Conservation (phyloP, 2,113 vertebrate genomes). For the Himantopus leucocephalus region DNA sequence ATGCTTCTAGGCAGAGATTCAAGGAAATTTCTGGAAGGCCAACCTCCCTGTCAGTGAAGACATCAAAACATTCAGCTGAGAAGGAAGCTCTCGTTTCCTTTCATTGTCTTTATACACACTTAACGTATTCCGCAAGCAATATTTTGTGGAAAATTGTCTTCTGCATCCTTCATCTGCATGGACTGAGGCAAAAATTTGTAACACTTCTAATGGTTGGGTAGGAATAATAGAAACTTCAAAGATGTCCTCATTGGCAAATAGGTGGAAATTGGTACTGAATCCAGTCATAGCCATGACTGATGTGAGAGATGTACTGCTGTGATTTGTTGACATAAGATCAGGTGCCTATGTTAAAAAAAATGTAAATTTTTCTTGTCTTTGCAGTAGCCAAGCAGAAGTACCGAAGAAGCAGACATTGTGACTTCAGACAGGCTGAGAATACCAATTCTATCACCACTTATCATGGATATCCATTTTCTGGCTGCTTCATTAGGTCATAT, state of each 20-base stretch:
- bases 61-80: background rate
- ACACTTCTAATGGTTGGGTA: background rate
- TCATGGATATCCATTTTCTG: background rate
- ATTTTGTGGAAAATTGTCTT: conserved; percentile 2
- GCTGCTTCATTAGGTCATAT: background rate
- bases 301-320: background rate
- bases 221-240: background rate
- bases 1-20: conserved; percentile 39
- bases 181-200: background rate
- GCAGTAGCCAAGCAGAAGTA: background rate
- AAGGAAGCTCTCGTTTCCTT: background rate
- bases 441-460: background rate
- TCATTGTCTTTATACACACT: conserved; percentile 6
- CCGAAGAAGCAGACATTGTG: background rate
- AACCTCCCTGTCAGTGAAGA: background rate
- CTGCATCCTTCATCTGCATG: background rate
- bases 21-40: conserved; percentile 39
- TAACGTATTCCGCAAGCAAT: background rate
- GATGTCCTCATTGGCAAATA: background rate
- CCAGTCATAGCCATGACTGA: background rate
- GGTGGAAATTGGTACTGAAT: background rate
- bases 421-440: background rate
- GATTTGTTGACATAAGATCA: background rate
- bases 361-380: background rate
- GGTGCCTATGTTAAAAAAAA: background rate